Conservation (phyloP, 2,113 vertebrate species). For the Gambusia affinis region DNA sequence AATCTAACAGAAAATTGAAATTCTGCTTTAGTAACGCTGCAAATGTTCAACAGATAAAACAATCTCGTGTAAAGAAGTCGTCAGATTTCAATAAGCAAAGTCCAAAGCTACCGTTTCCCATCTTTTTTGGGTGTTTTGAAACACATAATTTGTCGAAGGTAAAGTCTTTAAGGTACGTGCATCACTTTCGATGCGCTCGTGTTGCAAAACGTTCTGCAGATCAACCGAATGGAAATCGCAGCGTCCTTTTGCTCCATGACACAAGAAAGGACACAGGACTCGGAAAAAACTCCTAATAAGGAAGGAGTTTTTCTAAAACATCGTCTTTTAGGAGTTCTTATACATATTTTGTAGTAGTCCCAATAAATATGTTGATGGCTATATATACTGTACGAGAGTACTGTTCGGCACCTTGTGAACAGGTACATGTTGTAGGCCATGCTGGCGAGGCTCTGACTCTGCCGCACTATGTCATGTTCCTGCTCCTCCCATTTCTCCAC, state of each 20-base stretch:
- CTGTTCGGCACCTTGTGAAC: slow-evolving; percentile 90
- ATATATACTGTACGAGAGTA: neutral
- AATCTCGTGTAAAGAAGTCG: neutral
- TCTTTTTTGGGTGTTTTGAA: neutral
- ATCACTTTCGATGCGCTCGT: neutral
- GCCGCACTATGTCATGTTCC: slow-evolving; percentile 87
- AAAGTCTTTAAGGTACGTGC: neutral
- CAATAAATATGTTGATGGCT: neutral
- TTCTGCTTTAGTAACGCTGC: neutral
- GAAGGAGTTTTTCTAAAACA: neutral
- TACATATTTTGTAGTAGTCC: neutral
- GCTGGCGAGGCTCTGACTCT: slow-evolving; percentile 90
- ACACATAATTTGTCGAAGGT: neutral
- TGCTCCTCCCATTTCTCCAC: slow-evolving; percentile 95
- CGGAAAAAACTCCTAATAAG: neutral
- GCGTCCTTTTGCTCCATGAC: neutral
- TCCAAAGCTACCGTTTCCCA: neutral
- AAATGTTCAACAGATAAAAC: neutral
- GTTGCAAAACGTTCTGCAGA: neutral
- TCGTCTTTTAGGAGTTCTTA: neutral
- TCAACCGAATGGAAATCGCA: neutral
- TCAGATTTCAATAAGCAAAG: neutral
- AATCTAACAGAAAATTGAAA: neutral
- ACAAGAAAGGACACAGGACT: neutral
- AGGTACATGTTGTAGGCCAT: slow-evolving; percentile 95